Conservation (phyloP, 2,888 invertebrate genomes). For the Dryobota labecula region DNA sequence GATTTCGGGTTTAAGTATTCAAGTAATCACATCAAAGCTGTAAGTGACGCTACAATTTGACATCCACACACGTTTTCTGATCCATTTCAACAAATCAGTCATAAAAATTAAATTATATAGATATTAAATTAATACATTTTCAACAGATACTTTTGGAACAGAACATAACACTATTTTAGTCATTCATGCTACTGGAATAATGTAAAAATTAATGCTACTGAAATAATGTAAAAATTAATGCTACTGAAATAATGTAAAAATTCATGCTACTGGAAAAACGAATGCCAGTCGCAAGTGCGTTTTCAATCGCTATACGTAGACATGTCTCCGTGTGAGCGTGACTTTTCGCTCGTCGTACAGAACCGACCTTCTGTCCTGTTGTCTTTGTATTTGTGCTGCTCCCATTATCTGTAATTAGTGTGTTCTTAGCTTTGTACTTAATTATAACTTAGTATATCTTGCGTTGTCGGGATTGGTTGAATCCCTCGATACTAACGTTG, state of each 20-base stretch:
- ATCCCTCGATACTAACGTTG: constrained; percentile 39
- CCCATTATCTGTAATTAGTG: constrained; percentile 65
- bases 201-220: too few species aligned
- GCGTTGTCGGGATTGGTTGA: constrained; percentile 10
- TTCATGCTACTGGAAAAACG: not conserved
- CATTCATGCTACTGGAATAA: not conserved
- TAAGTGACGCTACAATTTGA: too few species aligned
- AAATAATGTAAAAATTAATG: not conserved
- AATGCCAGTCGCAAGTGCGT: not conserved
- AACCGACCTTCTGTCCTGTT: constrained; percentile 8
- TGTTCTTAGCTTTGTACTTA: constrained; percentile 61
- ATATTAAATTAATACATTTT: too few species aligned
- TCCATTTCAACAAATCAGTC: too few species aligned
- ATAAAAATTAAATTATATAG: too few species aligned
- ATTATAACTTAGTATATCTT: constrained; percentile 60
- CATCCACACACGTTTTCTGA: too few species aligned
- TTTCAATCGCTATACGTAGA: not conserved
- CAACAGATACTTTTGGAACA: too few species aligned
- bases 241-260: not conserved
- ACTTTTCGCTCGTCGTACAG: not conserved
- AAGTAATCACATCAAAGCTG: too few species aligned
- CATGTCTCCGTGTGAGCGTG: not conserved
- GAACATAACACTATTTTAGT: too few species aligned
- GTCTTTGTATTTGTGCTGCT: not conserved
- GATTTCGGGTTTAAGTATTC: too few species aligned